Evolutionary conservation across 1,140 invertebrate genomes (phyloP).

Genomic region (Vollenhovia emeryi): DNA sequence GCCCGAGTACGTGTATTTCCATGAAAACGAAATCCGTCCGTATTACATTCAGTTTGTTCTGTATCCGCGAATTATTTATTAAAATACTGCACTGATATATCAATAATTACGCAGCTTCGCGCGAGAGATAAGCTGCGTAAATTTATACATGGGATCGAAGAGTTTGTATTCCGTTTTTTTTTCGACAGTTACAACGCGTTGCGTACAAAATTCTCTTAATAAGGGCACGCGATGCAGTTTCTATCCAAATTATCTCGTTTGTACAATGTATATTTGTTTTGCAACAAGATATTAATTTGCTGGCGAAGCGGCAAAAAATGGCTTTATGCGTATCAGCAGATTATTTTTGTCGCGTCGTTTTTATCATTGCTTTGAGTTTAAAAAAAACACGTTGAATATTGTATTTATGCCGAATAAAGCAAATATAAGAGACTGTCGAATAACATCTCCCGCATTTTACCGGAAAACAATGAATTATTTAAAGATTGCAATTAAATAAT

Average conservation of each 20-base stretch:
- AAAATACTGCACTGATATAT: background rate
- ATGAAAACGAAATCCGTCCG: background rate
- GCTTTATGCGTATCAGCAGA: constrained; percentile 3
- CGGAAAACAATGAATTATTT: background rate
- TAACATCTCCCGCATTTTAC: background rate
- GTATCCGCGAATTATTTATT: constrained; percentile 14
- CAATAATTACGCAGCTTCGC: background rate
- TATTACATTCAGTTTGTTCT: background rate
- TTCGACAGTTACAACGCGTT: background rate
- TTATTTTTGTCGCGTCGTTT: background rate
- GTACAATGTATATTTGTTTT: background rate
- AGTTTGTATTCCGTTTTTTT: background rate
- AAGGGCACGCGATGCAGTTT: background rate
- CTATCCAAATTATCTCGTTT: background rate
- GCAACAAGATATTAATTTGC: background rate
- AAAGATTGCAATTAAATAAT: background rate
- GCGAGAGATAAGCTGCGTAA: constrained; percentile 19
- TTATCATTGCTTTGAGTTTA: background rate
- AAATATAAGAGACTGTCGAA: background rate
- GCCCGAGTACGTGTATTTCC: background rate
- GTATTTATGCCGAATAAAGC: background rate
- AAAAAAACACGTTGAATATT: background rate
- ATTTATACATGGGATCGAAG: background rate
- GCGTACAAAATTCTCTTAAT: constrained; percentile 14
- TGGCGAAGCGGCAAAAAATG: background rate